A percentile compares a stretch with the other conserved stretches of the same genome.
Evolutionary conservation across 2,888 invertebrate genomes (phyloP).

Genomic region (Agonopterix arenella): DNA sequence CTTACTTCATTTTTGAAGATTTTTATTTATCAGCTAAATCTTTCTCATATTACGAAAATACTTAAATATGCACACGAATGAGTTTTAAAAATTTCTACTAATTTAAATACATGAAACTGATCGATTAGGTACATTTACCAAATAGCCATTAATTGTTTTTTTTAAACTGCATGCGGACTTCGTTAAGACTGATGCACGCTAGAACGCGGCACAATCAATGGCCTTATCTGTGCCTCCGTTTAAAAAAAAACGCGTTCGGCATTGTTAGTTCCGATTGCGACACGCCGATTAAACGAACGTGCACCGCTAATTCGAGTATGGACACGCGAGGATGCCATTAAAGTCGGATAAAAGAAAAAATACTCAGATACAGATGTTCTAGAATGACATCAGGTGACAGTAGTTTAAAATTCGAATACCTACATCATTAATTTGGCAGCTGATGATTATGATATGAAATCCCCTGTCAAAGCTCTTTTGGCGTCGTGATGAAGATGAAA

Average conservation of each 20-base stretch:
- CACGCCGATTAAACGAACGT: slow-evolving; percentile 44
- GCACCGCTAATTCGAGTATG: slow-evolving; percentile 50
- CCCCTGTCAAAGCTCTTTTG: too few relatives aligned
- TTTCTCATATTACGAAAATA: too few relatives aligned
- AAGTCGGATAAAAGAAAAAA: slow-evolving; percentile 25
- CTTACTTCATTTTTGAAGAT: too few relatives aligned
- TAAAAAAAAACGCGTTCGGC: slow-evolving; percentile 40
- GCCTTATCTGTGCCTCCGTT: slow-evolving; percentile 37
- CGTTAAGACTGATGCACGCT: slow-evolving; percentile 40
- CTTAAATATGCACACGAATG: too few relatives aligned
- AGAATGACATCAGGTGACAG: slow-evolving; percentile 29
- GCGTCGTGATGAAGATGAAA: too few relatives aligned
- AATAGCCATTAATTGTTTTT: too few relatives aligned
- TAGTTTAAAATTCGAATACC: slow-evolving; percentile 54
- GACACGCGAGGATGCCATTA: slow-evolving; percentile 58
- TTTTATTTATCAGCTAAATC: too few relatives aligned
- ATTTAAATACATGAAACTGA: too few relatives aligned
- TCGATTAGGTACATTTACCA: too few relatives aligned
- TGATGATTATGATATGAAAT: slow-evolving; percentile 33
- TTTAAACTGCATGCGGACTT: slow-evolving; percentile 9
- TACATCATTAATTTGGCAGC: slow-evolving; percentile 68
- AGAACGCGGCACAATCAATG: slow-evolving; percentile 40
- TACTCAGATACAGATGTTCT: slow-evolving; percentile 39
- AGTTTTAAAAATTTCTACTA: too few relatives aligned
- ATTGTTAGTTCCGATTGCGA: slow-evolving; percentile 56